phyloP scores from a whole-genome alignment of 1,140 invertebrate species.

The Drosophila tsacasi region DNA sequence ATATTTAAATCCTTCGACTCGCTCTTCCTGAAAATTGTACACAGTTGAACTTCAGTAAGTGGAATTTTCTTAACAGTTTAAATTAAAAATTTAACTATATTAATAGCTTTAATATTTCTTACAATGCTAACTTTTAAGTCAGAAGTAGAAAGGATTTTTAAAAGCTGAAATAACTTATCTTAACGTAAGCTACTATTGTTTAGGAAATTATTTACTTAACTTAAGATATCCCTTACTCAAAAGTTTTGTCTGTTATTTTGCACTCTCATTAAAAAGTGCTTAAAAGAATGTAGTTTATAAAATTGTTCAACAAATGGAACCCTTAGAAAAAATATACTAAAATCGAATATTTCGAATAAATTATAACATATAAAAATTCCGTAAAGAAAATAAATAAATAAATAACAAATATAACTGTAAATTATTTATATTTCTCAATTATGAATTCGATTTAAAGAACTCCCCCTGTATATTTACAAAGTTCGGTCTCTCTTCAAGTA shows the following conservation, averaged over 20 bases:
- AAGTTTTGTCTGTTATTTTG: not conserved
- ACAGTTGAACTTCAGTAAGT: not conserved
- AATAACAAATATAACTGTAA: not conserved
- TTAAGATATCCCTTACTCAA: not conserved
- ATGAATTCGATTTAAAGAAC: not conserved
- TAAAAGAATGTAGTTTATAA: not conserved
- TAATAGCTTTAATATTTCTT: no score
- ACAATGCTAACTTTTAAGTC: no score
- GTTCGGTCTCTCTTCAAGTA: slow-evolving; percentile 11
- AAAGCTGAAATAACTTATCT: not conserved
- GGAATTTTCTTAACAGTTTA: not conserved
- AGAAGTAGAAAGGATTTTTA: not conserved
- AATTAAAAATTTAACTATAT: no score
- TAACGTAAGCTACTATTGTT: not conserved
- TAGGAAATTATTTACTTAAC: not conserved
- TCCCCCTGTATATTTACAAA: slow-evolving; percentile 3
- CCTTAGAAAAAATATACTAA: no score
- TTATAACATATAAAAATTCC: no score
- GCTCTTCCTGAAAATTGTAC: slow-evolving; percentile 12
- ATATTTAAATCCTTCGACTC: slow-evolving; percentile 37
- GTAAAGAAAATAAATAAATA: no score
- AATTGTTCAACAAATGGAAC: no score
- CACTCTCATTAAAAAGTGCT: not conserved
- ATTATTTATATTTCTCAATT: not conserved
- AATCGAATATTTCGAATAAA: no score